phyloP scores from a whole-genome alignment of 2,888 invertebrate genomes.

The Psylliodes chrysocephalus region DNA sequence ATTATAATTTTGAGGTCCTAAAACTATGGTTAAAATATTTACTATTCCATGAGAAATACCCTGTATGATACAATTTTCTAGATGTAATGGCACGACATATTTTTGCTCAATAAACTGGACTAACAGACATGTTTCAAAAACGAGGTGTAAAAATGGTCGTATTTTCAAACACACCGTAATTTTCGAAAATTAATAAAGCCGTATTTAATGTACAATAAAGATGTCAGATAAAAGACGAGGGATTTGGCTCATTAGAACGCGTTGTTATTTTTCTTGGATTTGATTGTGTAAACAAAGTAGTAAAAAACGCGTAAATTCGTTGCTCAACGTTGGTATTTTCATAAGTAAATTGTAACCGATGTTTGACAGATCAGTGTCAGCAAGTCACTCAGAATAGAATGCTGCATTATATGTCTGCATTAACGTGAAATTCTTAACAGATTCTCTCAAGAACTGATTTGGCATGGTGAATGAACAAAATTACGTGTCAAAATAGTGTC shows the following conservation, averaged over 20 bases:
- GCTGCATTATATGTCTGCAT: too few species aligned
- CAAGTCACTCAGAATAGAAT: background rate
- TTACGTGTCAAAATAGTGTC: too few species aligned
- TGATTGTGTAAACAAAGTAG: constrained; percentile 5
- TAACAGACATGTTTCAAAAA: constrained; percentile 10
- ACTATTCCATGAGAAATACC: too few species aligned
- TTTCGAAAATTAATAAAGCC: constrained; percentile 1
- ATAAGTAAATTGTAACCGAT: background rate
- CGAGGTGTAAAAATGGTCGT: constrained; percentile 2
- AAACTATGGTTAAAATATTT: too few species aligned
- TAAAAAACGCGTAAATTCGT: background rate
- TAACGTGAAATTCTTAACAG: too few species aligned
- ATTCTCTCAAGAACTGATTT: too few species aligned
- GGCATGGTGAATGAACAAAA: too few species aligned
- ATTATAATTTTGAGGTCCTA: too few species aligned
- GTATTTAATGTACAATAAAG: constrained; percentile 8
- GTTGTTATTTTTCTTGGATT: constrained; percentile 11
- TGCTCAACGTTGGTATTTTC: background rate
- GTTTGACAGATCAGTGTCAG: background rate
- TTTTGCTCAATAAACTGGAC: too few species aligned
- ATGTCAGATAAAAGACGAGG: constrained; percentile 7
- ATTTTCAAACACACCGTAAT: background rate
- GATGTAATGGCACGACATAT: too few species aligned
- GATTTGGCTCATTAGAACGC: constrained; percentile 13
- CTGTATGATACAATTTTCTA: too few species aligned